phyloP scores from a whole-genome alignment of 2,797 vertebrate genomes.

The Pseudocheirus occidentalis region DNA sequence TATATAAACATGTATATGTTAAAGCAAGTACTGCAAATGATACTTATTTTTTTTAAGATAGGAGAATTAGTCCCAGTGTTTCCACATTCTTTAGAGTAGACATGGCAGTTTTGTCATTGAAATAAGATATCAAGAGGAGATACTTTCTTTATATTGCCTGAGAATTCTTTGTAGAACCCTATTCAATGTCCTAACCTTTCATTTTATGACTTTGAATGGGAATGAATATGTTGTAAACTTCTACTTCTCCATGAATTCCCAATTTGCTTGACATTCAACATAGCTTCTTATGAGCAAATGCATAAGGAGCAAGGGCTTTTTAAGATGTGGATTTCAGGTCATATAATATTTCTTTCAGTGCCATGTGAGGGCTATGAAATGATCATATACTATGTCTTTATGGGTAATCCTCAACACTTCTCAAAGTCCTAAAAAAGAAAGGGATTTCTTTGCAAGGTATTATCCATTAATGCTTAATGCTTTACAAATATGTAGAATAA shows the following conservation, averaged over 20 bases:
- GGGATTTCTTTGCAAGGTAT: background rate
- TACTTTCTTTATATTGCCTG: background rate
- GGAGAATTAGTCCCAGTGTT: background rate
- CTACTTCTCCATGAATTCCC: background rate
- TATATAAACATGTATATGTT: background rate
- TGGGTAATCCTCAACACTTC: background rate
- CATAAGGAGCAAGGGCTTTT: background rate
- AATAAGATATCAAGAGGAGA: background rate
- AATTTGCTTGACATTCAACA: background rate
- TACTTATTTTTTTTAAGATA: background rate
- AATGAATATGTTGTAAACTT: background rate
- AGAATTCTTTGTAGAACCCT: background rate
- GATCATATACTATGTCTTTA: accelerated
- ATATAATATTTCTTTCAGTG: background rate
- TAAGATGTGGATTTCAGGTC: background rate
- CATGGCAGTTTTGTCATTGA: background rate
- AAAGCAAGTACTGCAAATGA: background rate
- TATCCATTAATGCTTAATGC: background rate
- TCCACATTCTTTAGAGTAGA: background rate
- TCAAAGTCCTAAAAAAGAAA: background rate
- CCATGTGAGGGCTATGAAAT: background rate
- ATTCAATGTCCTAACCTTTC: background rate
- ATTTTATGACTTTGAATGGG: background rate
- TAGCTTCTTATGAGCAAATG: background rate
- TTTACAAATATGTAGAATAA: background rate